These are phyloP conservation scores for Brachionus koreanus DNA, from an alignment of 1,140 invertebrate species.

Conservation along the genomic window DNA sequence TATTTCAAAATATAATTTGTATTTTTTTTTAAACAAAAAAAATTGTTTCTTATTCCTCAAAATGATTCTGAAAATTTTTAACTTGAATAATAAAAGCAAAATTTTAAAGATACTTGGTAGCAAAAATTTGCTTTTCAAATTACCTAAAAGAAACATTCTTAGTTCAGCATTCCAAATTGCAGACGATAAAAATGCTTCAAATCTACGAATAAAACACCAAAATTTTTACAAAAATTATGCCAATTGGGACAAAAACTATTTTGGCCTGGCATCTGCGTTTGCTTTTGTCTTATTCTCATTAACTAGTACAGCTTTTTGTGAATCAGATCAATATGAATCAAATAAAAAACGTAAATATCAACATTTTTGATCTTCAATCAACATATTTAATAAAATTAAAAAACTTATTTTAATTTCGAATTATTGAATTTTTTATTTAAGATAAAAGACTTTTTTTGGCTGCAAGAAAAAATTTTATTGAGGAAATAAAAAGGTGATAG, in stretches of 20 bases:
- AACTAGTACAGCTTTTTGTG: not conserved
- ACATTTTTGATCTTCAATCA: not conserved
- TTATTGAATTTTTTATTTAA: not conserved
- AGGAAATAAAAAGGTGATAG: not conserved
- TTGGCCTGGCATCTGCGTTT: not conserved
- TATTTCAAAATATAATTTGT: conserved; percentile 3
- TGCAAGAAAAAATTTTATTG: not conserved
- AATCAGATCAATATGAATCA: not conserved
- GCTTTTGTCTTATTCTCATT: not conserved
- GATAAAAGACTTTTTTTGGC: conserved; percentile 26
- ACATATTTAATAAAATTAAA: not conserved
- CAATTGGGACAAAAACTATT: not conserved
- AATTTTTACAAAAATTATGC: not conserved
- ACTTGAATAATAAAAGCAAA: not conserved
- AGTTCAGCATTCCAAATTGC: not conserved
- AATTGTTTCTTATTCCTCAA: not conserved
- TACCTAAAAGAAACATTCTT: not conserved
- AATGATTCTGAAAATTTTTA: conserved; percentile 4
- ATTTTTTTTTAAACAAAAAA: not conserved
- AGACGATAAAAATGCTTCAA: not conserved
- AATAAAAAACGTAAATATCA: not conserved
- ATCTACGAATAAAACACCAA: not conserved
- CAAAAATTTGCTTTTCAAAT: not conserved
- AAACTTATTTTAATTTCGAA: not conserved
- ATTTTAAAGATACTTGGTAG: not conserved